Conservation (phyloP, 2,113 vertebrate genomes). For the rabbit (Oryctolagus cuniculus) region mOryCun1.1 NC_091443.1:65047001-65047500, state of each 20-base stretch:
- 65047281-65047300: not conserved
- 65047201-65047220: not conserved
- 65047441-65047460: not conserved
- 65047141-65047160: not conserved
- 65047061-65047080: slow-evolving; percentile 28
- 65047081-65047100: not conserved
- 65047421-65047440: not conserved
- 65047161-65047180: not conserved
- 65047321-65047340: slow-evolving; percentile 11
- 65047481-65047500: not conserved
- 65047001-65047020: slow-evolving; percentile 45
- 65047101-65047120: not conserved
- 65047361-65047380: not conserved
- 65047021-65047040: slow-evolving; percentile 11
- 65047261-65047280: not conserved
- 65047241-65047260: not conserved
- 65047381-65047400: not conserved
- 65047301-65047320: not conserved
- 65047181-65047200: slow-evolving; percentile 46
- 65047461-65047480: not conserved
- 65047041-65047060: slow-evolving; percentile 31
- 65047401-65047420: not conserved
- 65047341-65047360: not conserved
- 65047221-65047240: not conserved
- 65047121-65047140: not conserved